phyloP scores from a whole-genome alignment of 2,113 vertebrate species.

The Daphoenositta chrysoptera region DNA sequence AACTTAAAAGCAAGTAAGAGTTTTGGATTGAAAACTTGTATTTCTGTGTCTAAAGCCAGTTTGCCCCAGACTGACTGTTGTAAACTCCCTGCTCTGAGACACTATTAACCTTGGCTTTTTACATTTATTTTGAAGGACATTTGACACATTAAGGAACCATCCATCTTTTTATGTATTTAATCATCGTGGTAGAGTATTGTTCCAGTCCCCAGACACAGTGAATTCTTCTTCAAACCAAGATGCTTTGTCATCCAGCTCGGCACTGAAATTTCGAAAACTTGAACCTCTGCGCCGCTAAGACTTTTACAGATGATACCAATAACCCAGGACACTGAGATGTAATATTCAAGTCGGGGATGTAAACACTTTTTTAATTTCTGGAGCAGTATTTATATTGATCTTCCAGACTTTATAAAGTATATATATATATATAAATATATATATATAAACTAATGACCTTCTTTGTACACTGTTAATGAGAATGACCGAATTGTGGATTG shows the following conservation, averaged over 20 bases:
- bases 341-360: slow-evolving; percentile 75
- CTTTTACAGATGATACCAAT: slow-evolving; percentile 68
- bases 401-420: slow-evolving; percentile 76
- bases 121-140: slow-evolving; percentile 81
- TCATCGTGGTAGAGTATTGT: slow-evolving; percentile 90
- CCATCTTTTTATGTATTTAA: slow-evolving; percentile 98
- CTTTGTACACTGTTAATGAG: slow-evolving; percentile 73
- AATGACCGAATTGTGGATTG: slow-evolving; percentile 48
- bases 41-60: neutral
- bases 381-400: slow-evolving; percentile 80
- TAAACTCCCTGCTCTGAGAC: neutral
- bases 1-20: neutral
- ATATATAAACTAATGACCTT: slow-evolving; percentile 67
- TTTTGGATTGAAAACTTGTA: neutral
- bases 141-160: slow-evolving; percentile 97
- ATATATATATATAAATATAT: slow-evolving; percentile 20
- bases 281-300: slow-evolving; percentile 85
- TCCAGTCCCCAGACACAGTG: slow-evolving; percentile 82
- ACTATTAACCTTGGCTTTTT: slow-evolving; percentile 24
- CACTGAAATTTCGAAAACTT: slow-evolving; percentile 91
- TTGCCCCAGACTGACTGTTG: neutral
- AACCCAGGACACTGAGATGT: slow-evolving; percentile 74
- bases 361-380: slow-evolving; percentile 73
- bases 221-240: slow-evolving; percentile 81
- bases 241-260: slow-evolving; percentile 82